These are phyloP conservation scores for Sialis lutaria DNA, from an alignment of 2,888 invertebrate species.

Conservation along the genomic window DNA sequence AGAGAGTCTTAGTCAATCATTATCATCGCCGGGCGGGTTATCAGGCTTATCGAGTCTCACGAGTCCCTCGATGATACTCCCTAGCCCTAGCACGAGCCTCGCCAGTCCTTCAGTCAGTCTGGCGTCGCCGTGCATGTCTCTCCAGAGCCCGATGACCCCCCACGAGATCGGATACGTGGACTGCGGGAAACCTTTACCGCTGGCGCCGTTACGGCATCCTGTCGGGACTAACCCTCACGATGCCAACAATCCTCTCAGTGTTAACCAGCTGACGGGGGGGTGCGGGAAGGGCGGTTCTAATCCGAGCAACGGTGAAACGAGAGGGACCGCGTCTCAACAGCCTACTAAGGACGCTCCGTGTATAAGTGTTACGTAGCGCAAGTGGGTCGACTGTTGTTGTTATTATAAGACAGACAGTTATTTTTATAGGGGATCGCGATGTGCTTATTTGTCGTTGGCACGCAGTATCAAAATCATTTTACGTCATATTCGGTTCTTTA, in stretches of 20 bases:
- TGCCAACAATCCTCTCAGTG: slow-evolving; percentile 81
- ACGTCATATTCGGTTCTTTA: too few relatives aligned
- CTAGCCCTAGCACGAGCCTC: slow-evolving; percentile 59
- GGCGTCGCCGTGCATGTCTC: slow-evolving; percentile 37
- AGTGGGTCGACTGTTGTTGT: too few relatives aligned
- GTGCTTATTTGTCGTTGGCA: too few relatives aligned
- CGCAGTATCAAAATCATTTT: too few relatives aligned
- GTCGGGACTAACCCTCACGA: slow-evolving; percentile 85
- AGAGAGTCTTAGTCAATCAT: slow-evolving; percentile 41
- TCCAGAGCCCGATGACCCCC: slow-evolving; percentile 27
- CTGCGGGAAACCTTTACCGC: slow-evolving; percentile 4
- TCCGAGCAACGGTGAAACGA: slow-evolving; percentile 2
- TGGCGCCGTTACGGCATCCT: slow-evolving; percentile 44
- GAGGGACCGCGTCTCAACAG: too few relatives aligned
- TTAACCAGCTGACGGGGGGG: slow-evolving; percentile 74
- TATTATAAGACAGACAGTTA: too few relatives aligned
- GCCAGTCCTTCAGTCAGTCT: slow-evolving; percentile 44
- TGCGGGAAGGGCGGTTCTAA: slow-evolving; percentile 19
- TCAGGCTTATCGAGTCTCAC: slow-evolving; percentile 51
- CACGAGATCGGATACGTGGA: slow-evolving; percentile 17
- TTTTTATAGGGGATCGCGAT: too few relatives aligned
- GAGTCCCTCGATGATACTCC: slow-evolving; percentile 53
- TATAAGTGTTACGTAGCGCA: slow-evolving; percentile 27
- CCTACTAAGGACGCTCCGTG: too few relatives aligned
- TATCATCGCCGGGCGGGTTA: slow-evolving; percentile 41